These are phyloP conservation scores for Lepus oiostolus DNA, from an alignment of 2,797 vertebrate species.

Conservation along the genomic window DNA sequence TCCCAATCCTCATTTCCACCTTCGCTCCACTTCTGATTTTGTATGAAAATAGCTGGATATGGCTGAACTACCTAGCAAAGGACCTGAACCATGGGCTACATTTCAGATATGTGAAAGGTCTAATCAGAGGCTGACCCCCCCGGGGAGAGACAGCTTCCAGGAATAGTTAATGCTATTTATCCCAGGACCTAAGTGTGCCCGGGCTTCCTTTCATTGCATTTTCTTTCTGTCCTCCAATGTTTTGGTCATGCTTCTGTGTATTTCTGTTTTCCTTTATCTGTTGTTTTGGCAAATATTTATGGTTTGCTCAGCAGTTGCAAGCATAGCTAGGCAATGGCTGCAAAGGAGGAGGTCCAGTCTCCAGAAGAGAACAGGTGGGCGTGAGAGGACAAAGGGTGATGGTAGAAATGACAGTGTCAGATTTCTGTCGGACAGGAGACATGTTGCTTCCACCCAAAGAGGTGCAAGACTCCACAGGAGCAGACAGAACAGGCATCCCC, in stretches of 20 bases:
- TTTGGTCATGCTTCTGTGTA: neutral
- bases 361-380: accelerated
- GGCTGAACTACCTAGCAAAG: neutral
- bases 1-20: neutral
- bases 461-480: neutral
- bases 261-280: neutral
- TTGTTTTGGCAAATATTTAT: neutral
- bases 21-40: neutral
- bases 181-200: neutral
- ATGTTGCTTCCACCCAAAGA: neutral
- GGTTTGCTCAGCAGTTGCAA: neutral
- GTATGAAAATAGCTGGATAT: neutral
- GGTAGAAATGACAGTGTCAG: neutral
- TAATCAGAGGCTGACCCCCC: neutral
- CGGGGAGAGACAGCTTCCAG: neutral
- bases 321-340: neutral
- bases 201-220: neutral
- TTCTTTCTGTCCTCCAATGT: neutral
- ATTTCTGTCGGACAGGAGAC: neutral
- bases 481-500: neutral
- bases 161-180: neutral
- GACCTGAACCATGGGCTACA: neutral
- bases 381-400: accelerated
- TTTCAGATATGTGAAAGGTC: neutral
- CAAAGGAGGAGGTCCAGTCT: too few species aligned